Percentiles rank a stretch among this genome's conserved stretches.
Evolutionary conservation across 2,113 vertebrate genomes (phyloP).

Genomic region (Bagarius yarrelli): DNA sequence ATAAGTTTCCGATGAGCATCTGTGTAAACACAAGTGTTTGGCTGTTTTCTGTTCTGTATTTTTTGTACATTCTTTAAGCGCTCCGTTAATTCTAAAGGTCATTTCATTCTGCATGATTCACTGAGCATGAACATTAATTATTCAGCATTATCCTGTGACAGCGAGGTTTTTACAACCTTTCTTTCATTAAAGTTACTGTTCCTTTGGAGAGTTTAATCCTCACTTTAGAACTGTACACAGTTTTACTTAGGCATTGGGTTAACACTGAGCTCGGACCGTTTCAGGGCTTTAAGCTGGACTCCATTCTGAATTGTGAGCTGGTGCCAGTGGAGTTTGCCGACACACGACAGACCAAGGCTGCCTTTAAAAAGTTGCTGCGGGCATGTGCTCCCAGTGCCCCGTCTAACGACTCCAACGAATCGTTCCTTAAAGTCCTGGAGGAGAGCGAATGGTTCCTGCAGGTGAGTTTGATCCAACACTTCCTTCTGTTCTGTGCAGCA

Average conservation of each 20-base stretch:
- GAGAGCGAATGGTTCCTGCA: constrained; percentile 96
- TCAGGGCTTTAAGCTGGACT: constrained; percentile 91
- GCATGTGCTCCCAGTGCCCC: constrained; percentile 89
- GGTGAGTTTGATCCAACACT: constrained; percentile 66
- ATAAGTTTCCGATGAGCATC: background rate
- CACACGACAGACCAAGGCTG: constrained; percentile 87
- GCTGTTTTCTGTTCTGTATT: background rate
- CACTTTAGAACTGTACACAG: background rate
- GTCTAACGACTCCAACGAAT: constrained; percentile 81
- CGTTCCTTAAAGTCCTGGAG: constrained; percentile 89
- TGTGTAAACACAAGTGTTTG: constrained; percentile 26
- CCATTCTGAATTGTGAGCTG: constrained; percentile 92
- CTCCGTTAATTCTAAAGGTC: background rate
- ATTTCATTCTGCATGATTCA: background rate
- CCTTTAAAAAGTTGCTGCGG: constrained; percentile 94
- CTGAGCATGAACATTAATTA: constrained; percentile 8
- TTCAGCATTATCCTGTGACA: background rate
- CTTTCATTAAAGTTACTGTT: background rate
- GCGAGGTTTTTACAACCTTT: background rate
- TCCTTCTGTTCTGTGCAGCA: background rate
- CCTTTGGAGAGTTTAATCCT: background rate
- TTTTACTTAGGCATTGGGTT: background rate
- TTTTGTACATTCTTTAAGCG: constrained; percentile 17
- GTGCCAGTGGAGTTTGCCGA: constrained; percentile 96
- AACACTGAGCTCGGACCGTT: background rate